phyloP scores from a whole-genome alignment of 2,797 vertebrate species.

The Leptatherina wallacei region DNA sequence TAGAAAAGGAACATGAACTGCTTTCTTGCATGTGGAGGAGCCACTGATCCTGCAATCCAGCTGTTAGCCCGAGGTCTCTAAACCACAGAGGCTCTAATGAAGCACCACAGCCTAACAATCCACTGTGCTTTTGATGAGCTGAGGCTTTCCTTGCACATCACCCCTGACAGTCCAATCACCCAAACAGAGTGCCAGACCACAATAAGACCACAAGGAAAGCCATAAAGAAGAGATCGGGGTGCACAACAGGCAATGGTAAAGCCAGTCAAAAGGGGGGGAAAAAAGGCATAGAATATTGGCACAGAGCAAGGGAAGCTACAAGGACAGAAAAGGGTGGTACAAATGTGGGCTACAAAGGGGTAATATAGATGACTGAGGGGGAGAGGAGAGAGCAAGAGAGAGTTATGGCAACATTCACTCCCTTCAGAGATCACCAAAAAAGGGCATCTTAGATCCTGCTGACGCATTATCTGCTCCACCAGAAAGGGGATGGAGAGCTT shows the following conservation, averaged over 20 bases:
- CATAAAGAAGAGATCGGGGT: slow-evolving; percentile 13
- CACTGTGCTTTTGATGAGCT: slow-evolving; percentile 68
- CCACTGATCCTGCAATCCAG: slow-evolving; percentile 66
- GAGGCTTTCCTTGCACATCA: slow-evolving; percentile 70
- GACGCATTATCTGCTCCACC: slow-evolving; percentile 66
- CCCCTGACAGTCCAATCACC: slow-evolving; percentile 71
- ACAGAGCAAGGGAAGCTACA: slow-evolving; percentile 16
- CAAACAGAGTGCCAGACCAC: slow-evolving; percentile 68
- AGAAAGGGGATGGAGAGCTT: slow-evolving; percentile 58
- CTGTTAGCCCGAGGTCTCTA: slow-evolving; percentile 56
- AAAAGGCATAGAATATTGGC: slow-evolving; percentile 47
- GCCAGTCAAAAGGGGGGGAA: slow-evolving; percentile 64
- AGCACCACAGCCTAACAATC: slow-evolving; percentile 56
- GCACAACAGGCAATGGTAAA: slow-evolving; percentile 43
- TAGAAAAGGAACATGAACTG: slow-evolving; percentile 35
- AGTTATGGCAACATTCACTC: slow-evolving; percentile 75
- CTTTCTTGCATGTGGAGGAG: slow-evolving; percentile 51
- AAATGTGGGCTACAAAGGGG: slow-evolving; percentile 23
- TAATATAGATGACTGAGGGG: slow-evolving; percentile 41
- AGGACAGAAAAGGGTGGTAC: slow-evolving; percentile 1
- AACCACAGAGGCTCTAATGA: slow-evolving; percentile 68
- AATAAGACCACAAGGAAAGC: slow-evolving; percentile 54
- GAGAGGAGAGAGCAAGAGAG: slow-evolving; percentile 29
- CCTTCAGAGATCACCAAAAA: slow-evolving; percentile 82
- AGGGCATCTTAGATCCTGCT: slow-evolving; percentile 78